Conservation (phyloP, 2,113 vertebrate genomes). For the Morone chrysops region DNA sequence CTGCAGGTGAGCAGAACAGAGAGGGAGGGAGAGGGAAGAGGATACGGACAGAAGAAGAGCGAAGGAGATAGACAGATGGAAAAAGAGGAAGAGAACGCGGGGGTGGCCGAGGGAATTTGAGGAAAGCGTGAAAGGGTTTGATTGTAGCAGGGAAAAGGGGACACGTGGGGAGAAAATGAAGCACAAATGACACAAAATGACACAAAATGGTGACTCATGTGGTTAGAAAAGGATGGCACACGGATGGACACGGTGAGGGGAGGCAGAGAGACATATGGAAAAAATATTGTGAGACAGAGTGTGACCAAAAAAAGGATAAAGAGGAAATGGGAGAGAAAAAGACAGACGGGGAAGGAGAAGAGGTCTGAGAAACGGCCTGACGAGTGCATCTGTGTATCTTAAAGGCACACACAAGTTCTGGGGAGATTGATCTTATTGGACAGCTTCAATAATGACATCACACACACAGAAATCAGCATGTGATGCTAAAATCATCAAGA, state of each 20-base stretch:
- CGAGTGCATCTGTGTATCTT: constrained; percentile 66
- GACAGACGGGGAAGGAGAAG: constrained; percentile 43
- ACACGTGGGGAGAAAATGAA: constrained; percentile 69
- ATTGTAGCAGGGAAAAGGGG: constrained; percentile 68
- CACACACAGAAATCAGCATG: background rate
- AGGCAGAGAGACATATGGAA: constrained; percentile 55
- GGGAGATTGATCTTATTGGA: background rate
- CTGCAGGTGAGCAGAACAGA: constrained; percentile 86
- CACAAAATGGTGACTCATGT: constrained; percentile 57
- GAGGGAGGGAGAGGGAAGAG: constrained; percentile 67
- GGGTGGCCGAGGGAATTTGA: constrained; percentile 77
- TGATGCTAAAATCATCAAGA: constrained; percentile 1
- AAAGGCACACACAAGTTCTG: constrained; percentile 44
- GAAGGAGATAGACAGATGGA: constrained; percentile 73
- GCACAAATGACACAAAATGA: constrained; percentile 65
- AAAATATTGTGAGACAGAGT: constrained; percentile 59
- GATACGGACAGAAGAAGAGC: constrained; percentile 51
- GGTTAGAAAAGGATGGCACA: constrained; percentile 45
- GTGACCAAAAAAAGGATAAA: constrained; percentile 35
- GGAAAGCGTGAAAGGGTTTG: constrained; percentile 75
- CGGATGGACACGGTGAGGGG: constrained; percentile 35
- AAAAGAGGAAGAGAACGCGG: constrained; percentile 73
- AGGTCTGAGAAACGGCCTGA: constrained; percentile 31
- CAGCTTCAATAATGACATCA: background rate
- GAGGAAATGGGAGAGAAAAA: constrained; percentile 44